A percentile compares a stretch with the other conserved stretches of the same genome.
Conservation (phyloP, 1,140 invertebrate species). For the Platorchestia sp. region DNA sequence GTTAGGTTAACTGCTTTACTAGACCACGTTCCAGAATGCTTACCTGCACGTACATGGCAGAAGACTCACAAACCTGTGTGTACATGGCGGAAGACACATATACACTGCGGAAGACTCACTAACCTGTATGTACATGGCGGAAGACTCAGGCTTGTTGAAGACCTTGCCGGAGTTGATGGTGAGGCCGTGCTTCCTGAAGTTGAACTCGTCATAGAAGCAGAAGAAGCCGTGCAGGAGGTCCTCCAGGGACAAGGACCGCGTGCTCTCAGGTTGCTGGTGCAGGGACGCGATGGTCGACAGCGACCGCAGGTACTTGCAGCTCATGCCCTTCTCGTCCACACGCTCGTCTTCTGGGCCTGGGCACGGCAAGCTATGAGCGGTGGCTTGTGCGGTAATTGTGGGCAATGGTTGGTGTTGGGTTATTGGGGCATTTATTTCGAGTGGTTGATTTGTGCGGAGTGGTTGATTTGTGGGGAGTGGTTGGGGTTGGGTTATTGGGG, state of each 20-base stretch:
- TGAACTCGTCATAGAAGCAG: conserved; percentile 29
- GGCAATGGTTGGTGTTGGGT: too few relatives aligned
- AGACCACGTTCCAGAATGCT: too few relatives aligned
- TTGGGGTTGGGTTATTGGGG: too few relatives aligned
- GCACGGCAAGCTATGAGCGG: too few relatives aligned
- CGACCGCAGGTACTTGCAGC: conserved; percentile 3
- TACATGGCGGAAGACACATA: too few relatives aligned
- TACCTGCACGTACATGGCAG: too few relatives aligned
- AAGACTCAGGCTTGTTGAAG: not conserved
- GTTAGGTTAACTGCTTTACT: too few relatives aligned
- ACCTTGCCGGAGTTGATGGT: conserved; percentile 17
- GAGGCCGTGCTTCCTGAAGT: conserved; percentile 29
- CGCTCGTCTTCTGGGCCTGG: not conserved
- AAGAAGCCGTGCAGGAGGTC: conserved; percentile 45
- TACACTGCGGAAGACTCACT: not conserved
- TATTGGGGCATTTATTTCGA: too few relatives aligned
- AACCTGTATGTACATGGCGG: conserved; percentile 18
- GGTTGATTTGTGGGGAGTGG: too few relatives aligned
- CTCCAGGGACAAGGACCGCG: not conserved
- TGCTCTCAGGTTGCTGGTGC: not conserved
- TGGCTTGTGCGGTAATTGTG: too few relatives aligned
- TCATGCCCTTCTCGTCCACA: not conserved
- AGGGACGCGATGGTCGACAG: not conserved
- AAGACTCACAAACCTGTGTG: too few relatives aligned
- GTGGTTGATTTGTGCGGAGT: too few relatives aligned